Base-by-base conservation (phyloP, 1,140 invertebrate genomes). In the Muscidifurax raptorellus region DNA sequence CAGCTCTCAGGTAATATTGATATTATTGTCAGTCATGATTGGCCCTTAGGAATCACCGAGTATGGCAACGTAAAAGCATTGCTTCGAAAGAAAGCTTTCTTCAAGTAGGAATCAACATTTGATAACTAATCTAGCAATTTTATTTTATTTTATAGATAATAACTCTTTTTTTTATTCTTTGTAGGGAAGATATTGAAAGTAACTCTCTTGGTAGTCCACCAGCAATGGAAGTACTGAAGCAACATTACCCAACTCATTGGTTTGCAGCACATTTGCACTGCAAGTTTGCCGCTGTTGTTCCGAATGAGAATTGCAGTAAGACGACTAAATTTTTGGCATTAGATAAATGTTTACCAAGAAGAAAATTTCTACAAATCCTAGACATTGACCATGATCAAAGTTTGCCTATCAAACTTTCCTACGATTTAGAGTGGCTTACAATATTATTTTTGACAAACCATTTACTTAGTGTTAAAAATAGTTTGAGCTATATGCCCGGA, bases 181-280 rank as follows among this genome's bases (percentile, higher is more conserved):
- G 86, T 89, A 96, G 95, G 86, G 94, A 96, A 66, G 98, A 99
- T 88, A 96, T 99, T 87, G 95, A 97, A 83, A 93, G 93, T 3
- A 95, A 97, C 89, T 93, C 94, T 79, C 92, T 99, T 9, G 99
- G 99, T 9, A 99, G 97, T 94, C 95, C 95, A 64, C 96, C 98
- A 40, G 94, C 95, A 59, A 95, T 96, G 92, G 96, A 98, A 87
- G 91, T 99, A 18, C 91, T 99, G 2, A 91, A 96, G 75, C 89
- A 94, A 59, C 90, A 99, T 67, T 95, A 97, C 91, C 99, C 99
- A 25, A 93, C 93, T 0, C 98, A 97, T 93, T 99, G 98, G 98
- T 99, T 99, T 94, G 94, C 99, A 74, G 99, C 98, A 71, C 99
- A 99, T 94, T 94, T 99, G 71, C 99, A 99, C 93, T 98, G 97